Base-by-base conservation (phyloP, 2,888 invertebrate genomes). In the Leptopilina syphax region DNA sequence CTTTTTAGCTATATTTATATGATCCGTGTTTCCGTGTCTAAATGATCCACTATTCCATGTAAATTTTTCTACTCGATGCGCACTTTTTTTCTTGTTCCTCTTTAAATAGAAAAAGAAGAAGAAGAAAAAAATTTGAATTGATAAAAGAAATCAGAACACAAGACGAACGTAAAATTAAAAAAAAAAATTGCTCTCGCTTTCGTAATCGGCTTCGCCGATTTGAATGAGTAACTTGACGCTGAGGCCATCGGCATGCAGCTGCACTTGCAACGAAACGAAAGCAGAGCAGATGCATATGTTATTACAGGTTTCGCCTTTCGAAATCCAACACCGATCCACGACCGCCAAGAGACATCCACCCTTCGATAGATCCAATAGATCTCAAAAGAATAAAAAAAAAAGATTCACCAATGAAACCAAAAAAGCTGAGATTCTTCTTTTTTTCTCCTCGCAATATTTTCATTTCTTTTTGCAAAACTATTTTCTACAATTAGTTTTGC, bases 251-350 rank as follows among this genome's bases (percentile, higher is more conserved):
- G 81, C 83, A 80, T 84, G 86, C 88, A 87, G 88, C 86, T 87
- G 87, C 80, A 81, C 83, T 82, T 82, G 84, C 81, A 70, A 60
- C 81, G 78, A 83, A 82, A 85, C 77, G 84, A 84, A 82, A 83
- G 83, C 84, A 84, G 83, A 85, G 88, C 88, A 88, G 88, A 88
- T 88, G 87, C 85, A 87, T 86, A 84, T 89, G 88, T 88, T 89
- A 88, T 89, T 89, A 86, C 88, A 87, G 88, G 88, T 87, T 88
- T 89, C 87, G 86, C 81, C 86, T 89, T 89, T 87, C 88, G 88
- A 87, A 88, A 89, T 84, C 81, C 84, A 83, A 88, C 86, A 88
- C 88, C 87, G 82, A 68, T 41, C 67, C 63, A 63, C 67, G 60
- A 77, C 76, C 77, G 79, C 81, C 54, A 34, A 41, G 77, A 76